Conservation (phyloP, 2,113 vertebrate species). For the Gymnogyps californianus region DNA sequence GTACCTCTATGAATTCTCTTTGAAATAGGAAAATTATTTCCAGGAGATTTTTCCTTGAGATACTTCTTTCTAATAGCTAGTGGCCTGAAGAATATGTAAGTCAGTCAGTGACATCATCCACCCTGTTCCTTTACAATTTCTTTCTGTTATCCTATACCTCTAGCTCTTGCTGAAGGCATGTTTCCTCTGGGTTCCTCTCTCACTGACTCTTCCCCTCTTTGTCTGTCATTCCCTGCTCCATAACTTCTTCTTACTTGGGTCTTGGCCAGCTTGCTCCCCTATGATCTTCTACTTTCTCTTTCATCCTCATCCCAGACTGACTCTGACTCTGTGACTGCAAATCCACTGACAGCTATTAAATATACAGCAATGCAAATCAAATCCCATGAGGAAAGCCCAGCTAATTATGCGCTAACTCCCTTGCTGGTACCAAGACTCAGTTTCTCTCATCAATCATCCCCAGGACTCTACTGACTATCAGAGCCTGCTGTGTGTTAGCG, state of each 20-base stretch:
- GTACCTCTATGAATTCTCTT: not conserved
- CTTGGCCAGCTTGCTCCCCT: constrained; percentile 2
- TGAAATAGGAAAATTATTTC: not conserved
- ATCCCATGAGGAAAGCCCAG: not conserved
- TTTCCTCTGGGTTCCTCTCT: not conserved
- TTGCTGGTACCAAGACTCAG: constrained; percentile 7
- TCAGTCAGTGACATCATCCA: not conserved
- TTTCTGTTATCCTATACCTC: not conserved
- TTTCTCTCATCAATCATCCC: constrained; percentile 20
- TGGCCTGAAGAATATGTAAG: not conserved
- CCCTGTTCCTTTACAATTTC: not conserved
- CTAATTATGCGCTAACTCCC: constrained; percentile 20
- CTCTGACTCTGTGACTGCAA: not conserved
- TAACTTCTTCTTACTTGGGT: not conserved
- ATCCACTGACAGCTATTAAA: constrained; percentile 24
- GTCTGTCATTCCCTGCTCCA: not conserved
- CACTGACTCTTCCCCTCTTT: not conserved
- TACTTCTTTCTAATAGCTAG: not conserved
- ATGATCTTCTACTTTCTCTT: constrained; percentile 16
- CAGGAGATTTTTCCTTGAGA: not conserved
- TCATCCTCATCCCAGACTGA: constrained; percentile 10
- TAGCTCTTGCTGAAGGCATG: not conserved
- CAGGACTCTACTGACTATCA: not conserved
- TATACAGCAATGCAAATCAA: constrained; percentile 29
- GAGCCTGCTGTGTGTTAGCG: not conserved